A percentile compares a stretch with the other conserved stretches of the same genome.
phyloP scores from a whole-genome alignment of 2,797 vertebrate genomes.

The Enteromius paludinosus region DNA sequence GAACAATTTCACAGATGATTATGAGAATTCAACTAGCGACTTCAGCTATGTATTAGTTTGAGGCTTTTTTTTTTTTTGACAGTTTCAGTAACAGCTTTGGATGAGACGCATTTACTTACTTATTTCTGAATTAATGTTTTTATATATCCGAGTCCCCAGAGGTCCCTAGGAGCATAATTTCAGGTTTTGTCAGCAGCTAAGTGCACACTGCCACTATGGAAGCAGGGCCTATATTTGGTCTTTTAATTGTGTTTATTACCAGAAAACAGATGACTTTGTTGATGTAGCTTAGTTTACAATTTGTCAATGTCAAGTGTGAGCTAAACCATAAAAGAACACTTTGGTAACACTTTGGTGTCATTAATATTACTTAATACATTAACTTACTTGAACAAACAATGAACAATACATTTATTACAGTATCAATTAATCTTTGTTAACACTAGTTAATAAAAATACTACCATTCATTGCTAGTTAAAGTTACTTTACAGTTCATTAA shows the following conservation, averaged over 20 bases:
- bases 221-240: background rate
- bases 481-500: no score
- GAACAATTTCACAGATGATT: slow-evolving; percentile 31
- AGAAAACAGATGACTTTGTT: background rate
- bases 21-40: background rate
- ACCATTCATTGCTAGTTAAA: no score
- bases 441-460: no score
- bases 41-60: slow-evolving; percentile 10
- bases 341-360: background rate
- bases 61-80: slow-evolving; percentile 26
- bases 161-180: slow-evolving; percentile 24
- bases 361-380: no score
- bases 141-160: slow-evolving; percentile 3
- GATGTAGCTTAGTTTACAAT: background rate
- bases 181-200: slow-evolving; percentile 15
- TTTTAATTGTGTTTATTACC: background rate
- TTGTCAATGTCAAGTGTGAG: background rate
- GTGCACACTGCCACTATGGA: background rate
- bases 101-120: slow-evolving; percentile 16
- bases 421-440: no score
- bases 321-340: background rate
- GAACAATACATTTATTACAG: no score
- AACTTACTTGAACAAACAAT: no score
- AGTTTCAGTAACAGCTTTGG: slow-evolving; percentile 24
- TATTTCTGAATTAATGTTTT: background rate